Base-by-base conservation (phyloP, 1,140 invertebrate species). In the Scylla paramamosain region DNA sequence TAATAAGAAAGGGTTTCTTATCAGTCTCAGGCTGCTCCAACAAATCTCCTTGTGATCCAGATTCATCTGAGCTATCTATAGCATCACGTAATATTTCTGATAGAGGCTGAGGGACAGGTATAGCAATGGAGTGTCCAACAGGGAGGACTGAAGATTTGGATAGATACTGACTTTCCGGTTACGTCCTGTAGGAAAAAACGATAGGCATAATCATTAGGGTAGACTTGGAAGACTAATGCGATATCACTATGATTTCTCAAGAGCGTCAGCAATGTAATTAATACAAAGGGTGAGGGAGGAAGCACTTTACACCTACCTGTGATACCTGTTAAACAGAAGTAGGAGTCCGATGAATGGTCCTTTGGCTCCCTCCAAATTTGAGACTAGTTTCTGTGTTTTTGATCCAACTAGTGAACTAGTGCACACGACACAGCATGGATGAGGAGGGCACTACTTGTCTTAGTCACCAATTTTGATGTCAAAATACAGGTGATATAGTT, bases 271-370 rank as follows among this genome's bases (percentile, higher is more conserved):
- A 82, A 31, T 29, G 52, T 31, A 7, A 25, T 12, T 32, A 82
- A 39, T 29, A 92, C 67, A 29, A 16, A 29, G 14, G 14, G 77
- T 29, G 32, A 39, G 39, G 67, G n/a, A 29, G 29, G 32, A 48
- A 92, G 67, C 10, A 67, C n/a, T 3, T 20, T 77, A 31, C 7
- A 14, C 59, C 6, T 32, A 77, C 91, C 52, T 82, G 67, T 32
- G 67, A 92, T 39, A 39, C 32, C 59, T 91, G 20, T 46, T 46
- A 91, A 91, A 25, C 89, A 91, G 48, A 91, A 91, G 0, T 52
- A 91, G 45, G n/a, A 52, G 89, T 91, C 89, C 6, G 45, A 52
- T 52, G 89, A 91, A 91, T 91, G 45, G 89, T 91, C 12, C 89
- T 48, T 7, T 29, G 89, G 89, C 89, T 91, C 89, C 39, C 45